phyloP scores from a whole-genome alignment of 2,113 vertebrate species.

The Suricata suricatta region DNA sequence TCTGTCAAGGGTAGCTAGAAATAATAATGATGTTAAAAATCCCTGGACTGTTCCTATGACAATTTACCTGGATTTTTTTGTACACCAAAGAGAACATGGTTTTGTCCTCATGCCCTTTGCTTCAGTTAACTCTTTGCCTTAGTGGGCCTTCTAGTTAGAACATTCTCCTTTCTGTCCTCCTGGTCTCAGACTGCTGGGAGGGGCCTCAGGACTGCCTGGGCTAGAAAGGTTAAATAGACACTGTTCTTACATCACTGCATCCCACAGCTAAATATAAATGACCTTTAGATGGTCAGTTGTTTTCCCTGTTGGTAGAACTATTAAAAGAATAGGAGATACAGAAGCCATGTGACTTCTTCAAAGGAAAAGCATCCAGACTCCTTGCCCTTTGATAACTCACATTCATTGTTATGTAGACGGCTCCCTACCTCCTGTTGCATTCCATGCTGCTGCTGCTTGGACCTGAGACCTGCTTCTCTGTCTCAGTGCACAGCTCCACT shows the following conservation, averaged over 20 bases:
- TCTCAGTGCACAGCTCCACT: background rate
- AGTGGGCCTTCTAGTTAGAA: background rate
- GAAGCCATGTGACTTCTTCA: background rate
- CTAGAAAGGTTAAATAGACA: background rate
- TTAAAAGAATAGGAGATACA: background rate
- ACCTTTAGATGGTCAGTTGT: background rate
- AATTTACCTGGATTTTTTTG: background rate
- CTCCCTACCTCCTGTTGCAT: background rate
- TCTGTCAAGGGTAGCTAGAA: background rate
- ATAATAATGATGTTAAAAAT: background rate
- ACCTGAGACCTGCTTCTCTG: background rate
- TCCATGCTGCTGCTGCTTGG: accelerated
- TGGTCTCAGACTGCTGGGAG: background rate
- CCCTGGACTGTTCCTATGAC: background rate
- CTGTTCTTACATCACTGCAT: background rate
- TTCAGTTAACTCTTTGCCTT: background rate
- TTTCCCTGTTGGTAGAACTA: background rate
- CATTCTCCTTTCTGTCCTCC: background rate
- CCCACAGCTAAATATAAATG: background rate
- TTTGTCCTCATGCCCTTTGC: background rate
- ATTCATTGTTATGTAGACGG: background rate
- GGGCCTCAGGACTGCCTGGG: background rate
- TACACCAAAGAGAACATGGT: background rate
- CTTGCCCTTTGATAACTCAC: background rate
- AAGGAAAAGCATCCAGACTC: background rate